Evolutionary conservation across 2,797 vertebrate species (phyloP).

Genomic region (Helarctos malayanus): DNA sequence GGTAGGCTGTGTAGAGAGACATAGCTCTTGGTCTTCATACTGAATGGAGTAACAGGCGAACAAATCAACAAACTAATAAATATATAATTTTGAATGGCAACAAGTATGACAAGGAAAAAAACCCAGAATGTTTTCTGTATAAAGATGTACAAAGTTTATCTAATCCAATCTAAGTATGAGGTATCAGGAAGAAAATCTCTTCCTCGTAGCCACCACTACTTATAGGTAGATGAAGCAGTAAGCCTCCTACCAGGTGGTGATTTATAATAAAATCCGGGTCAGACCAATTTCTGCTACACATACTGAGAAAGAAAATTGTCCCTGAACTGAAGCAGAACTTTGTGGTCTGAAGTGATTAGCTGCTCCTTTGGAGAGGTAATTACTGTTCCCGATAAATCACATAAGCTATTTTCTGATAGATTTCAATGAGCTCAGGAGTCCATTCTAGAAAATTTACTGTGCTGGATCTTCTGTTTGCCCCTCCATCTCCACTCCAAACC

Average conservation of each 20-base stretch:
- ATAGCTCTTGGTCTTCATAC: neutral
- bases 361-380: conserved; percentile 43
- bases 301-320: conserved; percentile 58
- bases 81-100: neutral
- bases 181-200: neutral
- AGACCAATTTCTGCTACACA: neutral
- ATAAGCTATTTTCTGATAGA: conserved; percentile 1
- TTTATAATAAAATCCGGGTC: conserved; percentile 22
- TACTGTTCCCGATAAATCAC: neutral
- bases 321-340: neutral
- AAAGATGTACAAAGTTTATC: neutral
- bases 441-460: neutral
- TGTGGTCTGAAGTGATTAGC: conserved; percentile 1
- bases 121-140: neutral
- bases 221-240: neutral
- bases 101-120: neutral
- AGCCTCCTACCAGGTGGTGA: neutral
- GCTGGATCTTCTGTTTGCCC: neutral
- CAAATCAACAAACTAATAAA: neutral
- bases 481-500: neutral
- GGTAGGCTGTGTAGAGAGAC: neutral
- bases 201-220: neutral
- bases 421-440: neutral
- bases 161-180: neutral
- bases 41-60: neutral